Evolutionary conservation across 2,888 invertebrate genomes (phyloP), one percentile per base, ranked within the genome.

Genomic region (Phorcus lineatus): DNA sequence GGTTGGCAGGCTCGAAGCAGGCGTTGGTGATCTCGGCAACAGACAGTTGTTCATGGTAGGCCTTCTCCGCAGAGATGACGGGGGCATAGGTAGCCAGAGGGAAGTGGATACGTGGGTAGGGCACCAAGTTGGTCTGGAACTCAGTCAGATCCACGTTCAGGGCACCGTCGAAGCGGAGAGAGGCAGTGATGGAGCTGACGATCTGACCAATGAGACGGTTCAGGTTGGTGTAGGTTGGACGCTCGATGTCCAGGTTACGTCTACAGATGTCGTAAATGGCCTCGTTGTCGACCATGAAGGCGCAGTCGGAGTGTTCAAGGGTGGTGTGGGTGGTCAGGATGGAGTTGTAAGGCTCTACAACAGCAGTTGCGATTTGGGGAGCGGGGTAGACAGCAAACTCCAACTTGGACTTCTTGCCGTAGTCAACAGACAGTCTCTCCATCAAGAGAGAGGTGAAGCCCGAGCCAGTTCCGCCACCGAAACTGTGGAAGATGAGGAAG

Each of bases 11-110:
- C 95, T 97, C 53, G 76, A 96, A 81, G 94, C 98, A 98, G 22
- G 97, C 96, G 92, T 97, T 97, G 92, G 98, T 98, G 93, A 98
- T 98, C 93, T 98, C 97, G 40, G 96, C 85, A 19, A 85, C 83
- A 53, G 85, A 80, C 16, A 85, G 70, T 70, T 84, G 84, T 67
- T 86, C 86, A 67, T 97, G 97, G 95, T 97, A 97, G 11, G 97
- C 97, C 94, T 97, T 97, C 94, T 97, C 97, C 81, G 97, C 97
- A 0, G 97, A 97, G 94, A 97, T 97, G 91, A 98, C 96, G 24
- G 97, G 97, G 22, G 97, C 97, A 92, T 97, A 97, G 13, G 97
- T 94, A 96, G 83, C 93, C 75, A 97, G 92, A 0, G 97, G 97
- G 93, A 97, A 97, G 93, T 98, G 98, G 87, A 98, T 98, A 74